Base-by-base conservation (phyloP, 1,140 invertebrate genomes). In the Drosophila sechellia region DNA sequence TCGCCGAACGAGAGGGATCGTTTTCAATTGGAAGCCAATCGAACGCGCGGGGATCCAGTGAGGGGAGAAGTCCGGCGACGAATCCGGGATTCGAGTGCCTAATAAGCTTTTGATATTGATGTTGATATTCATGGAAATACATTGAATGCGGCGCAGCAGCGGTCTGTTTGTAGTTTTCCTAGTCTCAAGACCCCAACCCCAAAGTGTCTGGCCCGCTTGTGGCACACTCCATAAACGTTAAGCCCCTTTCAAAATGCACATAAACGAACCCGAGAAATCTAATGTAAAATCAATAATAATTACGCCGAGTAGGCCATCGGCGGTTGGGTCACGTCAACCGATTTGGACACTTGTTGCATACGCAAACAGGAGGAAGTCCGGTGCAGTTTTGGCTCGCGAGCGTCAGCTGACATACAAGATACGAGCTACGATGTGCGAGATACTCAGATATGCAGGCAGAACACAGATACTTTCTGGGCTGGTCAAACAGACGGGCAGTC, bases 201-300 rank as follows among this genome's bases (percentile, higher is more conserved):
- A n/a, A 20, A 40, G 12, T 64, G 45, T 52, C 56, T 80, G 63
- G 37, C 22, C 52, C 45, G 45, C 48, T 63, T 53, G 60, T 61
- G 79, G 78, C 81, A 87, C 81, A 81, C 78, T 81, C 63, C 81
- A 83, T 79, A 81, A 73, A 52, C 31, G 65, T 65, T 83, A 77
- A 83, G 70, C 39, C 71, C 70, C 49, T 48, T 69, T 46, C 50
- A 78, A 69, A 66, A 74, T 69, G 66, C 75, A 77, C 54, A 65
- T 73, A 75, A 45, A 39, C 37, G 11, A 45, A 64, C 77, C 49
- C 31, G 31, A 52, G 49, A 52, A 52, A 52, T 52, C 83, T 86
- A 86, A 86, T 86, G 63, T 86, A 77, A 89, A 87, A 87, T 87
- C 83, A 87, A 87, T 87, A 87, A 89, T 77, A 89, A 87, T 87